A percentile compares a stretch with the other conserved stretches of the same genome.
phyloP scores from a whole-genome alignment of 2,888 invertebrate species.

The Perdita meconis region DNA sequence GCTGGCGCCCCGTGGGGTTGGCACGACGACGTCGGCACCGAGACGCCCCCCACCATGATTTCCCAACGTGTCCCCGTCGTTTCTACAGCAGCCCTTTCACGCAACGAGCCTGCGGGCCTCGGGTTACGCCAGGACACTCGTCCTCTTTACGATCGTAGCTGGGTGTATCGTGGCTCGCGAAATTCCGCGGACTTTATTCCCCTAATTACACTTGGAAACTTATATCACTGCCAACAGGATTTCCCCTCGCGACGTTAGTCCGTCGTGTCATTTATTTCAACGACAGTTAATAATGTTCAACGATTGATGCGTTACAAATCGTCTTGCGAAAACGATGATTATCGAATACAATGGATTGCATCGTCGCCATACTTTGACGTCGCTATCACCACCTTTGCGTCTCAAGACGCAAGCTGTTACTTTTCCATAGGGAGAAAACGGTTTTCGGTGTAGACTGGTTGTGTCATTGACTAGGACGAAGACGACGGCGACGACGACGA shows the following conservation, averaged over 20 bases:
- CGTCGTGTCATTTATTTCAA: conserved; percentile 34
- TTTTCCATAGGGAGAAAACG: not conserved
- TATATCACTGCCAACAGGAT: conserved; percentile 69
- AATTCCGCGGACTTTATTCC: conserved; percentile 81
- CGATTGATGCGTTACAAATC: conserved; percentile 1
- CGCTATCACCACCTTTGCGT: no score
- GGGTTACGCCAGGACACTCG: conserved; percentile 68
- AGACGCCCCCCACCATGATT: conserved; percentile 71
- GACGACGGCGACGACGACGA: conserved; percentile 32
- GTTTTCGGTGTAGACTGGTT: conserved; percentile 30
- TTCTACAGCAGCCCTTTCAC: conserved; percentile 57
- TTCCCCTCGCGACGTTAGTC: conserved; percentile 38
- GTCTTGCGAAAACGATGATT: conserved; percentile 4
- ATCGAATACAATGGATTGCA: conserved; percentile 3
- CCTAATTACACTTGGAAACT: conserved; percentile 81
- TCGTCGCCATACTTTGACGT: not conserved
- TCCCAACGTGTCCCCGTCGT: conserved; percentile 67
- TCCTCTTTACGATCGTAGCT: conserved; percentile 71
- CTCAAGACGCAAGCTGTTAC: not conserved
- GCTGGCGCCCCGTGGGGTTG: conserved; percentile 75
- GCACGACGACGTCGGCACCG: conserved; percentile 73
- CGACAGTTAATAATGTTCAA: conserved; percentile 45
- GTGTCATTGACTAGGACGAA: conserved; percentile 45
- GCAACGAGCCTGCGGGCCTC: conserved; percentile 63
- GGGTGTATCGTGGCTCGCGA: conserved; percentile 64